phyloP scores from a whole-genome alignment of 2,797 vertebrate genomes.

The Sparus aurata region DNA sequence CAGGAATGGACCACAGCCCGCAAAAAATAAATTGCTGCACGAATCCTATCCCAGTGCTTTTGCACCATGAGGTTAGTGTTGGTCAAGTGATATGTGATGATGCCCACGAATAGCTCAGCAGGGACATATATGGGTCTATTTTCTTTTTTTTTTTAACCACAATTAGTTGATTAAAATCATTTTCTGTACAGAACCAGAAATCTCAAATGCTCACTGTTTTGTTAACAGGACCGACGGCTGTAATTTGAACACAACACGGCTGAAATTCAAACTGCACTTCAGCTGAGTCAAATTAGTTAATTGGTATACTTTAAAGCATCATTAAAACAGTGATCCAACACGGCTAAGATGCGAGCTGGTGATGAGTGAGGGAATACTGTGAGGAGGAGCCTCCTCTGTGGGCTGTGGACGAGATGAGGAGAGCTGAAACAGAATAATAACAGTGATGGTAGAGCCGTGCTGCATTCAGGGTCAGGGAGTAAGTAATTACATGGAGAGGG shows the following conservation, averaged over 20 bases:
- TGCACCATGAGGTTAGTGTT: background rate
- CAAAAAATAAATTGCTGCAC: background rate
- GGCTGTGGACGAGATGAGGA: slow-evolving; percentile 20
- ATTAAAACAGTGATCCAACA: background rate
- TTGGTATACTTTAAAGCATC: slow-evolving; percentile 15
- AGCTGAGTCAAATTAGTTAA: background rate
- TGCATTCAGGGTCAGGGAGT: slow-evolving; percentile 37
- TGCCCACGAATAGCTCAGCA: background rate
- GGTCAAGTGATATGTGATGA: background rate
- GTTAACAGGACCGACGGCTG: background rate
- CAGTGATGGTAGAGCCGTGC: slow-evolving; percentile 22
- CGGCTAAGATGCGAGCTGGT: slow-evolving; percentile 6
- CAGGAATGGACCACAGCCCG: background rate
- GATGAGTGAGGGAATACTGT: background rate
- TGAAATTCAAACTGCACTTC: slow-evolving; percentile 5
- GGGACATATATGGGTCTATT: background rate
- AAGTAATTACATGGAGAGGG: slow-evolving; percentile 49
- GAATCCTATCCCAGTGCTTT: background rate
- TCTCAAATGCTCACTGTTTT: background rate
- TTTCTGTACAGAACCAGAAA: background rate
- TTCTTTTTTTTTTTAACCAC: background rate
- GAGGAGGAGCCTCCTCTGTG: background rate
- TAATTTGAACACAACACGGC: background rate
- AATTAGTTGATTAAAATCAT: background rate
- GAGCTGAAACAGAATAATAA: slow-evolving; percentile 36